Evolutionary conservation across 2,888 invertebrate species (phyloP).

Genomic region (Aricia artaxerxes): DNA sequence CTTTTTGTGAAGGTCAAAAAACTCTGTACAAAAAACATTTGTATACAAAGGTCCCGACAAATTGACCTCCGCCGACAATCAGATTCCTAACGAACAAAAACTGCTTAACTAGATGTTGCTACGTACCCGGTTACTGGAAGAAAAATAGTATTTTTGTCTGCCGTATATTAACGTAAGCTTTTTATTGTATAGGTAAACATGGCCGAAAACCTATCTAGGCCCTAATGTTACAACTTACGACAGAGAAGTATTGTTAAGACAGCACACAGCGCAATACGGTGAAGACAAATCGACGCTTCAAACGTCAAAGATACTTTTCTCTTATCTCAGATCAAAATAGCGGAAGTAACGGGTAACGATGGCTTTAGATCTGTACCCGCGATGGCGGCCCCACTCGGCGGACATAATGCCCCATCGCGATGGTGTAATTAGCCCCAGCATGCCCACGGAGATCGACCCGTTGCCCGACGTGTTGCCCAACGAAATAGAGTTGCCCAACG

Average conservation of each 20-base stretch:
- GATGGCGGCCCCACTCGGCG: neutral
- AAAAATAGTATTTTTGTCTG: neutral
- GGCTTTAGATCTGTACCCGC: neutral
- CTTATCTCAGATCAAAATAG: neutral
- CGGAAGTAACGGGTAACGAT: neutral
- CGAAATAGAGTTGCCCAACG: neutral
- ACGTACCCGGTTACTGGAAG: neutral
- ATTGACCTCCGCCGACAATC: constrained; percentile 5
- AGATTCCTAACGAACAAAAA: constrained; percentile 14
- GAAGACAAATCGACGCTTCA: neutral
- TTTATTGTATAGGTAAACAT: neutral
- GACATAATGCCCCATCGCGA: neutral
- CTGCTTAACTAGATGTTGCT: constrained; percentile 1
- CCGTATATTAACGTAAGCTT: no score
- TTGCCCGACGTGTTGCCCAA: neutral
- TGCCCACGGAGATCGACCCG: neutral
- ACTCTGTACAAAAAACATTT: constrained; percentile 15
- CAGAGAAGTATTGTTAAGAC: no score
- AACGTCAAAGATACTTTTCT: neutral
- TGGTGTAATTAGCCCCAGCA: constrained; percentile 8
- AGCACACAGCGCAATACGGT: neutral
- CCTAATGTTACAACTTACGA: neutral
- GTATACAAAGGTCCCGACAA: constrained; percentile 21
- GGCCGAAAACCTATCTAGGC: neutral
- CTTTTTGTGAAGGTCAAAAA: constrained; percentile 14